Conservation (phyloP, 2,888 invertebrate genomes). For the Dorcus hopei region DNA sequence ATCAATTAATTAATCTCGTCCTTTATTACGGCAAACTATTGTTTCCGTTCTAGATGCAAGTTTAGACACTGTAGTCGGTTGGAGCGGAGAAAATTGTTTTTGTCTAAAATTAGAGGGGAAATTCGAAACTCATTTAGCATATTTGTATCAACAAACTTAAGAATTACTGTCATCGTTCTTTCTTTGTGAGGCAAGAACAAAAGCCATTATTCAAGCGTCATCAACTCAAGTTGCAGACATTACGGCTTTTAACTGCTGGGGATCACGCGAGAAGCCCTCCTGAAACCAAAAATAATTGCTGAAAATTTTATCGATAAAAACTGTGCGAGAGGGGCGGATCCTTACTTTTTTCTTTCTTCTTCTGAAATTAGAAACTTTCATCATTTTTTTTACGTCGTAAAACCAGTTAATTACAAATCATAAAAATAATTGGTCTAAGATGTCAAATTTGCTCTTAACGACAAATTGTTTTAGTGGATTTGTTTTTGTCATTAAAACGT, state of each 20-base stretch:
- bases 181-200: conserved; percentile 26
- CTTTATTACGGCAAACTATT: too few relatives aligned
- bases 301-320: conserved; percentile 5
- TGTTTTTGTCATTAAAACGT: too few relatives aligned
- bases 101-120: conserved; percentile 6
- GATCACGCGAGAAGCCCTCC: conserved; percentile 25
- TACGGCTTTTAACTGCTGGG: conserved; percentile 26
- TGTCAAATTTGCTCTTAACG: too few relatives aligned
- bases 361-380: too few relatives aligned
- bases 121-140: conserved; percentile 23
- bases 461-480: too few relatives aligned
- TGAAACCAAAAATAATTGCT: conserved; percentile 19
- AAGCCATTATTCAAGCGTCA: conserved; percentile 31
- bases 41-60: not conserved
- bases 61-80: conserved; percentile 16
- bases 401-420: too few relatives aligned
- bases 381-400: too few relatives aligned
- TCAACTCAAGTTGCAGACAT: conserved; percentile 23
- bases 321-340: too few relatives aligned
- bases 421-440: too few relatives aligned
- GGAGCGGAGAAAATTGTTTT: conserved; percentile 9
- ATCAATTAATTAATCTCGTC: too few relatives aligned
- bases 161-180: conserved; percentile 29
- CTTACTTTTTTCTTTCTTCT: too few relatives aligned
- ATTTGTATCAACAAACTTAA: conserved; percentile 29